phyloP scores from a whole-genome alignment of 37 sponge, comb jelly and placozoan genomes.

The Halichondria panicea region DNA sequence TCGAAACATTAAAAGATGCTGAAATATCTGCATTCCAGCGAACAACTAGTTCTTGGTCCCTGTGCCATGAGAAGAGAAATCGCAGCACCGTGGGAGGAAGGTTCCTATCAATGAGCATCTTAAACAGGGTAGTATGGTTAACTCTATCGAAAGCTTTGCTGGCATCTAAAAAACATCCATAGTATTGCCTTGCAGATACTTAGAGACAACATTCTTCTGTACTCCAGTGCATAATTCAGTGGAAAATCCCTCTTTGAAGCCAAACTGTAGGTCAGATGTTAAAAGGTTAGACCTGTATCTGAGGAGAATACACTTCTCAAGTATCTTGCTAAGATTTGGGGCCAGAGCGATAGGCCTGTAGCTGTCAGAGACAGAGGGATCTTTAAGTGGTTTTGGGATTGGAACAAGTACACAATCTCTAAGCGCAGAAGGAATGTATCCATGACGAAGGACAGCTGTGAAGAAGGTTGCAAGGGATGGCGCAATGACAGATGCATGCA shows the following conservation, averaged over 20 bases:
- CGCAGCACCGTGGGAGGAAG: neutral
- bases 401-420: slow-evolving; percentile 7
- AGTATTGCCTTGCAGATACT: neutral
- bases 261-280: slow-evolving; percentile 7
- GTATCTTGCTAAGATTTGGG: slow-evolving; percentile 1
- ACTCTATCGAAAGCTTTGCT: no score
- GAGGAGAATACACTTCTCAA: neutral
- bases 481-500: neutral
- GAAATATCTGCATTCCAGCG: neutral
- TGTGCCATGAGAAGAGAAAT: slow-evolving; percentile 1
- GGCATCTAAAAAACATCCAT: neutral
- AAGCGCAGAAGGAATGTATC: neutral
- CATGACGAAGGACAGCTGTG: slow-evolving; percentile 20
- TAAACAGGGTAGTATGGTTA: neutral
- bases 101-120: neutral
- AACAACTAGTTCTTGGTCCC: neutral
- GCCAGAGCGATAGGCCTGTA: slow-evolving; percentile 12
- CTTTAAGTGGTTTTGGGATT: slow-evolving; percentile 5
- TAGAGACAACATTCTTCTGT: neutral
- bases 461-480: slow-evolving; percentile 5
- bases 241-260: slow-evolving; percentile 3
- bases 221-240: neutral
- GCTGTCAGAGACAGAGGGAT: slow-evolving; percentile 9
- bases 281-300: neutral
- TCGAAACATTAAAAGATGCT: neutral